Conservation (phyloP, 1,140 invertebrate species). For the Prorops nasuta region DNA sequence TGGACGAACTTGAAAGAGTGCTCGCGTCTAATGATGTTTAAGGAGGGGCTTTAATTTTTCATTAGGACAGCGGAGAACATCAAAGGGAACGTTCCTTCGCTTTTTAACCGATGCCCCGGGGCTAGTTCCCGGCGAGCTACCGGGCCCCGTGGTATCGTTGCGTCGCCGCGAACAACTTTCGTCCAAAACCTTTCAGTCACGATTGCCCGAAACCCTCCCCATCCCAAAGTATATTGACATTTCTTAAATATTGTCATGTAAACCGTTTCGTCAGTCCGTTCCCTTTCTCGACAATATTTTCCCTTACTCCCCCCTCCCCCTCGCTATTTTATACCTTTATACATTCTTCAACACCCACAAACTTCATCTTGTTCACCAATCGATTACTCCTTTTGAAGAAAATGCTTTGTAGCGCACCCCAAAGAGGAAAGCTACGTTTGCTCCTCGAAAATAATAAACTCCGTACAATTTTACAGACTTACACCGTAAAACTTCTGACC, state of each 20-base stretch:
- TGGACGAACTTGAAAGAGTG: slow-evolving; percentile 38
- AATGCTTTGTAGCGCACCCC: no score
- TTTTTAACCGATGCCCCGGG: slow-evolving; percentile 49
- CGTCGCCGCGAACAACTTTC: slow-evolving; percentile 24
- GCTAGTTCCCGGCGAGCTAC: slow-evolving; percentile 28
- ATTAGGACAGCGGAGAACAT: slow-evolving; percentile 51
- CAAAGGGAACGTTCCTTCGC: slow-evolving; percentile 51
- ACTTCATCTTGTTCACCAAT: no score
- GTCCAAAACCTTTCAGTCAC: slow-evolving; percentile 27
- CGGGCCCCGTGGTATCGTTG: slow-evolving; percentile 29
- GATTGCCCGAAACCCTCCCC: slow-evolving; percentile 1
- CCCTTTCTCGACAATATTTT: no score
- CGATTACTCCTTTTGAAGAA: no score
- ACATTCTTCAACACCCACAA: no score
- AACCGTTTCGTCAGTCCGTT: no score
- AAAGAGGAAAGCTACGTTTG: no score
- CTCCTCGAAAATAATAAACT: no score
- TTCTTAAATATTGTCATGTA: slow-evolving; percentile 46
- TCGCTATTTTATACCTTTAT: no score
- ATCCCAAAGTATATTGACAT: slow-evolving; percentile 44
- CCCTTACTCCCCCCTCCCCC: no score
- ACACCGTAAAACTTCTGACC: no score
- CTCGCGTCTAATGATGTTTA: slow-evolving; percentile 56
- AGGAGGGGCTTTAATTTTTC: slow-evolving; percentile 57
- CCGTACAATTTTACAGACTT: no score